phyloP scores from a whole-genome alignment of 2,888 invertebrate species.

The Apoda limacodes region DNA sequence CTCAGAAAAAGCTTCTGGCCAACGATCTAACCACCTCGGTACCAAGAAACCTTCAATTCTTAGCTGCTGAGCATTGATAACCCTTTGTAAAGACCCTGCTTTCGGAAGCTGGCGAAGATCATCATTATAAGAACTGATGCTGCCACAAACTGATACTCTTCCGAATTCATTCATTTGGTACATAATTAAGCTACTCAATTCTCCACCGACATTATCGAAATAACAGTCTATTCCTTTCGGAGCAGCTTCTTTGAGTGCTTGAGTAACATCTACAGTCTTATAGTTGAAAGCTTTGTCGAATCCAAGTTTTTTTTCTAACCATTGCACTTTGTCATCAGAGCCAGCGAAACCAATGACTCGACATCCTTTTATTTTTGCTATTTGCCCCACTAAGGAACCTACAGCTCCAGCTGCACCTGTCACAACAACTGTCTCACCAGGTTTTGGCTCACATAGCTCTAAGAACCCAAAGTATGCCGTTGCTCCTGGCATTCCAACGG shows the following conservation, averaged over 20 bases:
- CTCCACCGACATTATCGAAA: slow-evolving; percentile 82
- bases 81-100: slow-evolving; percentile 46
- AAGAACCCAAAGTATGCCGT: slow-evolving; percentile 79
- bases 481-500: slow-evolving; percentile 76
- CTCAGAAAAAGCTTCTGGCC: slow-evolving; percentile 63
- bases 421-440: slow-evolving; percentile 77
- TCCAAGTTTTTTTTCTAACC: slow-evolving; percentile 73
- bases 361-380: slow-evolving; percentile 76
- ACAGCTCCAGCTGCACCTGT: slow-evolving; percentile 81
- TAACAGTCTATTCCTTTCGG: slow-evolving; percentile 80
- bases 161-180: slow-evolving; percentile 72
- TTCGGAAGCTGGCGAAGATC: slow-evolving; percentile 38
- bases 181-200: slow-evolving; percentile 69
- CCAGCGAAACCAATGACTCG: slow-evolving; percentile 78
- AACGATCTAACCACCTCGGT: slow-evolving; percentile 53
- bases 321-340: slow-evolving; percentile 76
- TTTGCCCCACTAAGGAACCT: slow-evolving; percentile 79
- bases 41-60: slow-evolving; percentile 68
- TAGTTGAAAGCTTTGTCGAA: slow-evolving; percentile 81
- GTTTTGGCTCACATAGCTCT: slow-evolving; percentile 75
- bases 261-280: slow-evolving; percentile 67
- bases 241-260: slow-evolving; percentile 71
- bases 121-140: slow-evolving; percentile 66
- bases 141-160: slow-evolving; percentile 72
- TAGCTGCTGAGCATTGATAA: slow-evolving; percentile 61